A percentile compares a stretch with the other conserved stretches of the same genome.
Conservation (phyloP, 2,888 invertebrate species). For the Pycnomerus fuliginosus region DNA sequence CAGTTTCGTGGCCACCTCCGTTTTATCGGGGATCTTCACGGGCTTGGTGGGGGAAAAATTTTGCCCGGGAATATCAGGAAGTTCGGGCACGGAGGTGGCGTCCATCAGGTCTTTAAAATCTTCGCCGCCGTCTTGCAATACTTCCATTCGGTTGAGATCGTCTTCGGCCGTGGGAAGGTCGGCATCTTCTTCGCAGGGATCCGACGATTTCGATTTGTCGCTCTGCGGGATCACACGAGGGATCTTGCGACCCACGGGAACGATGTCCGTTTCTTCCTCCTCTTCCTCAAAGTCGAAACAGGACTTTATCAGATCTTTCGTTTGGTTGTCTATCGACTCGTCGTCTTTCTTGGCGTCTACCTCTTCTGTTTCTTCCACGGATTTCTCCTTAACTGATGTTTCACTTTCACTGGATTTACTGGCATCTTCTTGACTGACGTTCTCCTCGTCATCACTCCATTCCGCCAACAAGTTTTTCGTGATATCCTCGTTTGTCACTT, state of each 20-base stretch:
- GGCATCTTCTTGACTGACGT: conserved; percentile 14
- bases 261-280: conserved; percentile 62
- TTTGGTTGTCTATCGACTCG: conserved; percentile 11
- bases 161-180: conserved; percentile 41
- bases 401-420: conserved; percentile 2
- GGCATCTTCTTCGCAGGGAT: conserved; percentile 47
- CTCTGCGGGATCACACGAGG: conserved; percentile 58
- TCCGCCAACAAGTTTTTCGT: conserved; percentile 72
- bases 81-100: conserved; percentile 60
- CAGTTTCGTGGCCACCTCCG: conserved; percentile 38
- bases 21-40: conserved; percentile 49
- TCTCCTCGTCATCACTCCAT: conserved; percentile 64
- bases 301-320: conserved; percentile 49
- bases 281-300: conserved; percentile 81
- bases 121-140: conserved; percentile 34
- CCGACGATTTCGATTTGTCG: conserved; percentile 50
- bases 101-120: conserved; percentile 64
- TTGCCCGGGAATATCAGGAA: conserved; percentile 57
- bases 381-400: conserved; percentile 2
- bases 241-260: conserved; percentile 61
- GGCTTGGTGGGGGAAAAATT: conserved; percentile 49
- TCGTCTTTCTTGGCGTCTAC: conserved; percentile 5
- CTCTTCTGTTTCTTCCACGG: conserved; percentile 5
- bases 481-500: conserved; percentile 51
- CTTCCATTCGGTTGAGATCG: conserved; percentile 22